Base-by-base conservation (phyloP, 2,113 vertebrate species). In the Varanus komodoensis region DNA sequence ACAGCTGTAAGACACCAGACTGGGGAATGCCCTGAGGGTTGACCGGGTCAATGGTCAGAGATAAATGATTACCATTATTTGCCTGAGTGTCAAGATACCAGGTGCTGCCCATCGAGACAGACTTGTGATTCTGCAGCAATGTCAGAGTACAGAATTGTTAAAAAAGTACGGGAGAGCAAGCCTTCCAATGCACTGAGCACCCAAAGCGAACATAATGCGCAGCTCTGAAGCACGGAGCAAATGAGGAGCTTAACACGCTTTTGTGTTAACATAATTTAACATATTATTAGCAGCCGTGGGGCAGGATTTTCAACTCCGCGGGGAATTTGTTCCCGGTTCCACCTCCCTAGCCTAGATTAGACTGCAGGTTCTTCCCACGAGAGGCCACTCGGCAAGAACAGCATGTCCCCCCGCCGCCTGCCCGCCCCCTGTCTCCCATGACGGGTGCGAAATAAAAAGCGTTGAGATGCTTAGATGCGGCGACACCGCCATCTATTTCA, bases 401-500 rank as follows among this genome's bases (percentile, higher is more conserved):
- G 86, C 57, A 69, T 1, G 11, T 3, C 82, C 32, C 25, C 1
- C n/a, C 4, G 3, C 27, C 1, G 29, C 9, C 23, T 14, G 0
- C 19, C 21, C 8, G 27, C 38, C 57, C 38, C 6, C 17, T 1
- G 38, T 44, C 57, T 25, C 34, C 25, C 27, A 32, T 12, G 27
- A 89, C 91, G 87, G 64, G 57, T 3, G 83, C 54, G 88, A 91
- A 95, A 93, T 79, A 54, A 67, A 29, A 93, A 78, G 89, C 6
- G 71, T 88, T 79, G 86, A 38, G 32, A 91, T 0, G 29, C 67
- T 91, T 34, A 38, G 0, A 34, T 32, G 67, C 81, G 93, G 68
- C 87, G 92, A 93, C 21, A 83, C 82, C 68, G 67, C 90, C 90
- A 12, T 21, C 92, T 87, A 91, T 93, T 95, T 82, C 88, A 88